These are phyloP conservation scores for Tupiocoris notatus DNA, from an alignment of 2,888 invertebrate species.

Conservation along the genomic window DNA sequence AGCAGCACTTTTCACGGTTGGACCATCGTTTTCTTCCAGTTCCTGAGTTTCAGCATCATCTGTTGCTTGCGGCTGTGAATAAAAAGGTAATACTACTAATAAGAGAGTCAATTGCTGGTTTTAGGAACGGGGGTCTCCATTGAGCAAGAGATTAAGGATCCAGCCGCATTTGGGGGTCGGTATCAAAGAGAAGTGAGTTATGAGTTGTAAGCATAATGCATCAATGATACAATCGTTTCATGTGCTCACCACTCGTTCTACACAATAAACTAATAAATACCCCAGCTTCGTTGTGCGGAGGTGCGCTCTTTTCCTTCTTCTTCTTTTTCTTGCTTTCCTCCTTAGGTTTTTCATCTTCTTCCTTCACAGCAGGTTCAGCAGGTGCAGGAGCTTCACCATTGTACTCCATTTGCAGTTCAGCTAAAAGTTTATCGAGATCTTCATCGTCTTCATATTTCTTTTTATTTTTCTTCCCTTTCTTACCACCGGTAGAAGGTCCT, in stretches of 20 bases:
- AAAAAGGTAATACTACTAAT: too few relatives aligned
- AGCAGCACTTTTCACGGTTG: slow-evolving; percentile 74
- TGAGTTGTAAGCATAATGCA: too few relatives aligned
- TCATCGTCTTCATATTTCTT: slow-evolving; percentile 74
- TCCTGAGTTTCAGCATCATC: not conserved
- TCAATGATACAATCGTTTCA: too few relatives aligned
- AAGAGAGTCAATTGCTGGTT: too few relatives aligned
- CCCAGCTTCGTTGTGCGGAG: slow-evolving; percentile 1
- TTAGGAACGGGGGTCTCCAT: too few relatives aligned
- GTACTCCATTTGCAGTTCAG: slow-evolving; percentile 79
- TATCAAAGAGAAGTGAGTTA: too few relatives aligned
- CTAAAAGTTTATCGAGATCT: slow-evolving; percentile 78
- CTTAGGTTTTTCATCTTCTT: slow-evolving; percentile 45
- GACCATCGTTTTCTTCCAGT: slow-evolving; percentile 53
- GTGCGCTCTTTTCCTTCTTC: slow-evolving; percentile 51
- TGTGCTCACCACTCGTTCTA: too few relatives aligned
- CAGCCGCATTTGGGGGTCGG: too few relatives aligned
- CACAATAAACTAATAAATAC: too few relatives aligned
- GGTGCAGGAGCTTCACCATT: slow-evolving; percentile 62
- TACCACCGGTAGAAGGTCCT: too few relatives aligned
- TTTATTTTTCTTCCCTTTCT: slow-evolving; percentile 60
- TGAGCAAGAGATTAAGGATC: too few relatives aligned
- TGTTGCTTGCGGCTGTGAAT: not conserved
- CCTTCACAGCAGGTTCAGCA: slow-evolving; percentile 52
- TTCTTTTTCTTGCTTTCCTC: slow-evolving; percentile 47